Percentiles rank a stretch among this genome's conserved stretches.
These are phyloP conservation scores for Oreocharis arfaki DNA, from an alignment of 2,113 vertebrate genomes.

Conservation along the genomic window DNA sequence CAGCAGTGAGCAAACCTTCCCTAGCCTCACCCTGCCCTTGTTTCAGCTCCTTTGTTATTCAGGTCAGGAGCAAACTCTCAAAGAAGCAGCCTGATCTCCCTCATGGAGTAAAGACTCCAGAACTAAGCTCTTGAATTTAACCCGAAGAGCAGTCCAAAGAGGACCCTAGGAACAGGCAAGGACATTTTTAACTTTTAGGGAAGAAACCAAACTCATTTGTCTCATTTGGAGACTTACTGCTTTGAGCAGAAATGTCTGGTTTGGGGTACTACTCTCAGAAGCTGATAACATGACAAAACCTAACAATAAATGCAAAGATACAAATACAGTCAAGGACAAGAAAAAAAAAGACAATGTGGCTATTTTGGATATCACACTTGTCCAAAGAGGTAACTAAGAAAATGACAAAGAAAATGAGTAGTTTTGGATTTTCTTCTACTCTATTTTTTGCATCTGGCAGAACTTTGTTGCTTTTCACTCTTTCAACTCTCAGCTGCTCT, in stretches of 20 bases:
- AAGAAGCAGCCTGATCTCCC: neutral
- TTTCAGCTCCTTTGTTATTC: constrained; percentile 31
- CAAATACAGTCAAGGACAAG: neutral
- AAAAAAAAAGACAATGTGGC: neutral
- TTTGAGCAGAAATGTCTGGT: neutral
- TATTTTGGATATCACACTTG: neutral
- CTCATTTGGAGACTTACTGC: neutral
- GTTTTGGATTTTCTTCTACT: neutral
- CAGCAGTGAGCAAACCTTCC: constrained; percentile 6
- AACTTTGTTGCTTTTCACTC: neutral
- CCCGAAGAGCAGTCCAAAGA: neutral
- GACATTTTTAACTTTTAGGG: neutral
- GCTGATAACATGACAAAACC: neutral
- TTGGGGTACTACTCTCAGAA: neutral
- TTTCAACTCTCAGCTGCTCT: neutral
- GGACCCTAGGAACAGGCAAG: neutral
- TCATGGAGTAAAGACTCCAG: neutral
- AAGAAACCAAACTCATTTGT: neutral
- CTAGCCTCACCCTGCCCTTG: neutral
- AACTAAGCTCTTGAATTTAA: neutral
- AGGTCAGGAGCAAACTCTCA: constrained; percentile 6
- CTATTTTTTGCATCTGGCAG: neutral
- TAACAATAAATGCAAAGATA: neutral
- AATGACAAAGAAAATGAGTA: neutral
- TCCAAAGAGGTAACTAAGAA: neutral